Base-by-base conservation (phyloP, 2,113 vertebrate species). In the Microtus pennsylvanicus region DNA sequence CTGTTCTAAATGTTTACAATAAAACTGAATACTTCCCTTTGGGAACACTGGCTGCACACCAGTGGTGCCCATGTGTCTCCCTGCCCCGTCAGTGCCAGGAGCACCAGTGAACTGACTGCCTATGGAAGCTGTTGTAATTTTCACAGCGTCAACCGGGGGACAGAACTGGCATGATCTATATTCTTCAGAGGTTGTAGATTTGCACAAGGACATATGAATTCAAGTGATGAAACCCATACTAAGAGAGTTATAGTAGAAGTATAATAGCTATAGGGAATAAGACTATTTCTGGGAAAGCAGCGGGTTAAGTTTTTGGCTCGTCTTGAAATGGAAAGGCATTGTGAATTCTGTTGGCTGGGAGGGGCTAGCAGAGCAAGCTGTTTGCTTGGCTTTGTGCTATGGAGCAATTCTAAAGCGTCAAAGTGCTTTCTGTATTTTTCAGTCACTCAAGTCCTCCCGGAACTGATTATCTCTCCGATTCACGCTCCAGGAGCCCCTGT, bases 201-300 rank as follows among this genome's bases (percentile, higher is more conserved):
- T 74, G 92, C 63, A 95, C 0, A 0, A 0, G 70, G 47, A 52
- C 61, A 5, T 74, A 50, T 87, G 76, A 94, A 69, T 90, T 95
- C 95, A 97, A 97, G 74, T 61, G 93, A 92, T 93, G 74, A 92
- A 91, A 95, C 28, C n/a, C n/a, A 97, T 97, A 96, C 35, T 21
- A 61, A 96, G 96, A 96, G 85, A 95, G 77, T 85, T 55, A 21
- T 21, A 58, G 58, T 58, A 21, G 58, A 58, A 58, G 58, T 58
- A 7, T 21, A 58, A 58, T 21, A 58, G 58, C 19, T 21, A 58
- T 58, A 58, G 5, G 58, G 19, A 58, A 58, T 21, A 58, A 21
- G 94, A 91, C 52, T 76, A 52, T 97, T 96, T 97, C 89, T 90
- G 94, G 26, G 58, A 94, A 76, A 96, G 58, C 94, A 70, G 85